Evolutionary conservation across 1,140 invertebrate genomes (phyloP), one percentile per base, ranked within the genome.

Genomic region (Pseudachorutes palmiensis): DNA sequence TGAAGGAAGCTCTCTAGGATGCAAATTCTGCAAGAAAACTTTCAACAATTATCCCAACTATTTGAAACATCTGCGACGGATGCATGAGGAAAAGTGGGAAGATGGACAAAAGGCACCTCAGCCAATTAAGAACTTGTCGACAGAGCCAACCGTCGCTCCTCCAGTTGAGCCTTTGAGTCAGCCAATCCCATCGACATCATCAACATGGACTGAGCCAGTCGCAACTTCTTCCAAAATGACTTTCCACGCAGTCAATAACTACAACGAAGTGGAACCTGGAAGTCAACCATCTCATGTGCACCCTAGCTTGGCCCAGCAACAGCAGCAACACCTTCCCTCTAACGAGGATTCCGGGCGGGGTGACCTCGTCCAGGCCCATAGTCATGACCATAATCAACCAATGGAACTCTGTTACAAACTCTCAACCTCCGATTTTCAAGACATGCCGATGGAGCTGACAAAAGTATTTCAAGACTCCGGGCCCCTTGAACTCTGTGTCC

Each of bases 41-140:
- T 84, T 84, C 72, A 82, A 81, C 3, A 80, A 82, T 67, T 81
- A 81, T 74, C 80, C 81, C 1, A 84, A 83, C 74, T 82, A 82
- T 78, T 73, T 82, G 5, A 84, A 83, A 75, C 83, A 83, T 70
- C 82, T 79, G 0, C 75, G 81, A 33, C 77, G 81, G 64, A 76
- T 80, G 22, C 83, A 84, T 74, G 80, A 51, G 0, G 30, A 28
- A 1, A 33, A 67, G 32, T 55, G 51, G 12, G 24, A 19, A 14
- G 51, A 14, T 22, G 51, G 51, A 14, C 9, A 55, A 9, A 55
- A 55, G 24, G 51, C 51, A 19, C 51, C 51, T 9, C 12, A 9
- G 5, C 51, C 51, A 16, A 55, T 55, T 5, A 55, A 19, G 33
- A 22, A 22, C 57, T 1, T 9, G 22, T 41, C 51, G 5, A 65